A percentile compares a stretch with the other conserved stretches of the same genome.
These are phyloP conservation scores for Spinibarbus caldwelli DNA, from an alignment of 2,797 vertebrate species.

Conservation along the genomic window DNA sequence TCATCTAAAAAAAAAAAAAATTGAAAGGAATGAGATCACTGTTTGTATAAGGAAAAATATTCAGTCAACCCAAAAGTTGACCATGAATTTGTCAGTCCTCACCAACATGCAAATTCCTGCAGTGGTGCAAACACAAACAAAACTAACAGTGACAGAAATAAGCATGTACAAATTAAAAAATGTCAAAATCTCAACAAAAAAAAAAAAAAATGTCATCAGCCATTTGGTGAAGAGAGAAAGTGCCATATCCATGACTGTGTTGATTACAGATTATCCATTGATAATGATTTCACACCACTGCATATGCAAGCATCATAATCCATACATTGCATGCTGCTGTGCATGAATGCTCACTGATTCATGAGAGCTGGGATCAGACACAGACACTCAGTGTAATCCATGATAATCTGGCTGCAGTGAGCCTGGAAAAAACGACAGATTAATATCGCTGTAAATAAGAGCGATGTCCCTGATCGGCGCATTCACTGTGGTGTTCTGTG, in stretches of 20 bases:
- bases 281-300: background rate
- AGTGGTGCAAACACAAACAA: constrained; percentile 23
- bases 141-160: constrained; percentile 11
- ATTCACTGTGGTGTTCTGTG: background rate
- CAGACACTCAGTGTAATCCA: constrained; percentile 9
- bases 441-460: constrained; percentile 13
- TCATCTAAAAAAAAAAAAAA: background rate
- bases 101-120: constrained; percentile 47
- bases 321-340: background rate
- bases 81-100: background rate
- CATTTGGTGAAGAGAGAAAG: background rate
- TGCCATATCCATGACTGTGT: background rate
- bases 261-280: background rate
- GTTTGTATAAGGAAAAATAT: background rate
- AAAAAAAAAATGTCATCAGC: background rate
- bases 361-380: background rate
- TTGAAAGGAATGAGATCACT: constrained; percentile 12
- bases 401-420: constrained; percentile 34
- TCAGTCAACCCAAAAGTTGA: background rate
- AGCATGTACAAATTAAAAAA: constrained; percentile 30
- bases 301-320: constrained; percentile 14
- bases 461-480: background rate
- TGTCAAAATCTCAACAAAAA: background rate
- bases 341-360: background rate
- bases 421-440: background rate